Conservation (phyloP, 2,888 invertebrate species). For the Cheilosia vulpina region DNA sequence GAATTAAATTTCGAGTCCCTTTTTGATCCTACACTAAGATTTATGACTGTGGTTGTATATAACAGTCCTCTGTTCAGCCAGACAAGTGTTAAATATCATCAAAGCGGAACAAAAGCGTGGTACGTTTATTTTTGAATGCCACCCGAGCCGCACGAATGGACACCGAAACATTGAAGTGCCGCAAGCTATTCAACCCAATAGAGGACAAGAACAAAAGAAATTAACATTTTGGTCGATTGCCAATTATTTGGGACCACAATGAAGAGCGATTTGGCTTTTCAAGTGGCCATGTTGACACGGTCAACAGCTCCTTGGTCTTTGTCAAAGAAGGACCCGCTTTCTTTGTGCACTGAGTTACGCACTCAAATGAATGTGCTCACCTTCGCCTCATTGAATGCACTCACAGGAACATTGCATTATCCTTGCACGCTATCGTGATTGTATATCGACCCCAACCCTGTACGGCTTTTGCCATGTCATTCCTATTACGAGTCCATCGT, state of each 20-base stretch:
- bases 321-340: not conserved
- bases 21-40: slow-evolving; percentile 8
- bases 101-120: not conserved
- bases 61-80: not conserved
- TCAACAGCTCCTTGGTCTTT: slow-evolving; percentile 1
- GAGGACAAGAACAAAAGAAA: slow-evolving; percentile 18
- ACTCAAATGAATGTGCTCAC: not conserved
- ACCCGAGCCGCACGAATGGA: not conserved
- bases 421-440: slow-evolving; percentile 19
- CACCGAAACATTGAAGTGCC: not conserved
- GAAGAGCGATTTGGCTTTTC: slow-evolving; percentile 2
- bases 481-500: not conserved
- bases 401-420: slow-evolving; percentile 19
- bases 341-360: not conserved
- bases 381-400: slow-evolving; percentile 35
- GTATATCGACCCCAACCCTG: slow-evolving; percentile 31
- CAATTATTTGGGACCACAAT: slow-evolving; percentile 44
- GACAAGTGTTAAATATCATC: not conserved
- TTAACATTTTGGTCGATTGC: slow-evolving; percentile 52
- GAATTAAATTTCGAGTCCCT: slow-evolving; percentile 21
- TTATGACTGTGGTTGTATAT: slow-evolving; percentile 8
- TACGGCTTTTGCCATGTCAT: not conserved
- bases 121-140: slow-evolving; percentile 4
- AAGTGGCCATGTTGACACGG: slow-evolving; percentile 27
- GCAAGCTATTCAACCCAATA: not conserved